Conservation (phyloP, 2,888 invertebrate species). For the Augiades crinisus region DNA sequence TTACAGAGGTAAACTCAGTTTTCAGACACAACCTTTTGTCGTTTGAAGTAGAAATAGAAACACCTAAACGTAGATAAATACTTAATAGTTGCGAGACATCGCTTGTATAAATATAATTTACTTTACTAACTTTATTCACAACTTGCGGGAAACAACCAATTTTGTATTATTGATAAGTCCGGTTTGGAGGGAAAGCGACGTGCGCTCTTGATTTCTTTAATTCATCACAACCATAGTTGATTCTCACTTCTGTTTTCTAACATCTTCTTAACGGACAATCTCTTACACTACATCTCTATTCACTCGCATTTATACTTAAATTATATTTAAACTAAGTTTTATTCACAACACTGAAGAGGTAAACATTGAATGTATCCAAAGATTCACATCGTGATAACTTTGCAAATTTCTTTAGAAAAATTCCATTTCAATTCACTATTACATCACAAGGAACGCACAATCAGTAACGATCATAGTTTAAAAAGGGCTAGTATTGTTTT, state of each 20-base stretch:
- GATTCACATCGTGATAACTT: conserved; percentile 66
- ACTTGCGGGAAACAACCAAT: conserved; percentile 69
- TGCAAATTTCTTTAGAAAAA: conserved; percentile 42
- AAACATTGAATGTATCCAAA: conserved; percentile 64
- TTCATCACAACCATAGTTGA: conserved; percentile 70
- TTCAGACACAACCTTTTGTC: conserved; percentile 52
- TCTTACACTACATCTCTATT: conserved; percentile 50
- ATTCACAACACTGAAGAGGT: conserved; percentile 80
- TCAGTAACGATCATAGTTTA: conserved; percentile 48
- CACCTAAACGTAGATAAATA: conserved; percentile 50
- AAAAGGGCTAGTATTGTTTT: conserved; percentile 54
- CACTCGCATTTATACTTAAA: conserved; percentile 29
- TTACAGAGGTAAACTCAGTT: conserved; percentile 54
- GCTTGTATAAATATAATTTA: conserved; percentile 57
- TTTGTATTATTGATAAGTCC: conserved; percentile 47
- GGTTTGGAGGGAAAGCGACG: conserved; percentile 43
- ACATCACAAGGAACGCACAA: conserved; percentile 46
- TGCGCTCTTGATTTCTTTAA: conserved; percentile 43
- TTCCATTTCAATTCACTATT: conserved; percentile 54
- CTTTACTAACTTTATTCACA: conserved; percentile 66
- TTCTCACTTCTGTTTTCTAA: conserved; percentile 44
- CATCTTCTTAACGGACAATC: conserved; percentile 23
- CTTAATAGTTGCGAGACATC: conserved; percentile 45
- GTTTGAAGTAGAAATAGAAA: conserved; percentile 50
- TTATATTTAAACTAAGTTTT: conserved; percentile 52